Evolutionary conservation across 2,888 invertebrate species (phyloP), one percentile per base, ranked within the genome.

Genomic region (Epiperipatus broadwayi): DNA sequence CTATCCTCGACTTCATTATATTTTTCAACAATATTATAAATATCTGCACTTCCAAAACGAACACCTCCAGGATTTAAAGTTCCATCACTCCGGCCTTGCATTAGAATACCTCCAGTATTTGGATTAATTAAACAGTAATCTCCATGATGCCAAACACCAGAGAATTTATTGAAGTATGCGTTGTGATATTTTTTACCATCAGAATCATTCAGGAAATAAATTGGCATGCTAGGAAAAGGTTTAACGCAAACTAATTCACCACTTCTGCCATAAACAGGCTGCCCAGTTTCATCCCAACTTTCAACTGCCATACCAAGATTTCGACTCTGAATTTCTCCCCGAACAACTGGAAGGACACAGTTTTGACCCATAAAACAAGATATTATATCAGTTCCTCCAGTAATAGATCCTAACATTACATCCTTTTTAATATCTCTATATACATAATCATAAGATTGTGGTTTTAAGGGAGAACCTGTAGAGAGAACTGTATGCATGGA

Each of bases 41-140:
- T 67, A 51, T 69, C 69, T n/a, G 68, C 63, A 48, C 65, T 66
- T 18, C 69, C 69, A 52, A 70, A 69, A 20, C 69, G 52, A 0
- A 68, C 66, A 16, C 69, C 69, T 51, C 63, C 65, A 15, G 68
- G 66, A 50, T 69, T 69, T 28, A 69, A 50, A 0, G 66, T 67
- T 1, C 66, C 67, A 53, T 69, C 69, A 54, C 66, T 64, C 43
- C 68, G 51, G 5, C 69, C 69, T 8, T 66, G 52, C 66, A 70
- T 69, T n/a, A 58, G 51, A 14, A 68, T 57, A n/a, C 68, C 68
- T n/a, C 60, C 61, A 4, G 67, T 67, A 8, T 50, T 29, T 5
- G 58, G 53, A 49, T 58, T 63, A 40, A 68, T 55, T 27, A 56
- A 46, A 45, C 65, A 64, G 48, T 59, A 66, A 49, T 69, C 69